phyloP scores from a whole-genome alignment of 1,140 invertebrate species.

The Gryon sp. region DNA sequence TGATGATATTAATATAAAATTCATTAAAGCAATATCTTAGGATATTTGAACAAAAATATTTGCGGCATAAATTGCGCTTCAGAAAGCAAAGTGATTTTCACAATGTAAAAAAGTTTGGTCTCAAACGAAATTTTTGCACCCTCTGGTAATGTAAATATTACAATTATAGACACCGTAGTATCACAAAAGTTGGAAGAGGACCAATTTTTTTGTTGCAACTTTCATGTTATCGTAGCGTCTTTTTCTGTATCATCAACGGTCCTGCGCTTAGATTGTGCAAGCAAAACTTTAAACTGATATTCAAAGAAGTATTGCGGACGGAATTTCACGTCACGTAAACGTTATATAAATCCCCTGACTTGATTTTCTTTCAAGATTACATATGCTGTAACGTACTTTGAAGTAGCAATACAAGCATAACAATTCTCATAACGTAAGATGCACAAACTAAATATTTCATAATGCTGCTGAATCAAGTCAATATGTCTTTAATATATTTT shows the following conservation, averaged over 20 bases:
- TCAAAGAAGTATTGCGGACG: slow-evolving; percentile 24
- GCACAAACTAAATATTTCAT: slow-evolving; percentile 10
- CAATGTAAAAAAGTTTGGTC: slow-evolving; percentile 5
- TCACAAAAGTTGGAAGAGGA: neutral
- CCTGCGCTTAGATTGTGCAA: slow-evolving; percentile 15
- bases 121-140: neutral
- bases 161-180: slow-evolving; percentile 13
- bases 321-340: slow-evolving; percentile 49
- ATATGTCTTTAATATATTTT: neutral
- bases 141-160: slow-evolving; percentile 4
- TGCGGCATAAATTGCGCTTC: neutral
- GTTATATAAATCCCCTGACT: slow-evolving; percentile 41
- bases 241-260: slow-evolving; percentile 32
- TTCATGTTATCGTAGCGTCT: slow-evolving; percentile 20
- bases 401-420: neutral
- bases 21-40: slow-evolving; percentile 6
- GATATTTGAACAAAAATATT: slow-evolving; percentile 3
- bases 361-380: slow-evolving; percentile 46
- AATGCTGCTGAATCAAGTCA: slow-evolving; percentile 2
- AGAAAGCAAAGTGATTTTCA: neutral
- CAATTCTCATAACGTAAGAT: neutral
- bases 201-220: slow-evolving; percentile 13
- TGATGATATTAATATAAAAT: slow-evolving; percentile 27
- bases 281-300: slow-evolving; percentile 47
- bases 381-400: slow-evolving; percentile 15